phyloP scores from a whole-genome alignment of 2,113 vertebrate species.

The Oreochromis tanganicae region DNA sequence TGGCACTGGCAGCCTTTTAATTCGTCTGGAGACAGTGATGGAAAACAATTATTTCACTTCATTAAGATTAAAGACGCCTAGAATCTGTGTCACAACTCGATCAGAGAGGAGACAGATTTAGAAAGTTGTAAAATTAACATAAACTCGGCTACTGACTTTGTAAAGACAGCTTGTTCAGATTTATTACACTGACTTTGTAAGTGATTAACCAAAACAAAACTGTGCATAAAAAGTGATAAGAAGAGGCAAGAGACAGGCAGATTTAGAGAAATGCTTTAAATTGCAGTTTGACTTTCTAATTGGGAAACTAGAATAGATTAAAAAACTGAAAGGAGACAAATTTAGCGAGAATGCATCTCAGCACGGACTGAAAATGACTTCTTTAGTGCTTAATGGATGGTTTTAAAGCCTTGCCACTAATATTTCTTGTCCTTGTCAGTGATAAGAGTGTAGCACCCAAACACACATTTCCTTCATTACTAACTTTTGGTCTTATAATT shows the following conservation, averaged over 20 bases:
- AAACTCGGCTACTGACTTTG: conserved; percentile 25
- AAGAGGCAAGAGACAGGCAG: not conserved
- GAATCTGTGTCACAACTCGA: conserved; percentile 54
- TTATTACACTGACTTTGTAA: conserved; percentile 29
- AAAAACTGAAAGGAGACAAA: not conserved
- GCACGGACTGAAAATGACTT: conserved; percentile 24
- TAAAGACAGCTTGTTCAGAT: not conserved
- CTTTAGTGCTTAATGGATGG: not conserved
- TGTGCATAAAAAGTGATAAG: conserved; percentile 29
- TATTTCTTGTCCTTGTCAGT: not conserved
- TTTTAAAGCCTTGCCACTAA: not conserved
- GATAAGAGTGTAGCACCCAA: not conserved
- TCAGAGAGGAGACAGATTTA: conserved; percentile 50
- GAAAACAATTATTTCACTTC: conserved; percentile 71
- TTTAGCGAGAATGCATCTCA: conserved; percentile 3
- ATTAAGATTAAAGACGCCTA: conserved; percentile 61
- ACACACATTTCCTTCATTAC: not conserved
- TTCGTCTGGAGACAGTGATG: conserved; percentile 55
- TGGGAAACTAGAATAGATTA: not conserved
- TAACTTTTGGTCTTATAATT: not conserved
- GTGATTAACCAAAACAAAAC: conserved; percentile 28
- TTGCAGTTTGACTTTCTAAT: conserved; percentile 17
- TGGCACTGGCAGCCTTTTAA: conserved; percentile 20
- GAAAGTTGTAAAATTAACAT: conserved; percentile 60
- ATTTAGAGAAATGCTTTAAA: conserved; percentile 36